Conservation (phyloP, 1,140 invertebrate genomes). For the Bombus polaris region DNA sequence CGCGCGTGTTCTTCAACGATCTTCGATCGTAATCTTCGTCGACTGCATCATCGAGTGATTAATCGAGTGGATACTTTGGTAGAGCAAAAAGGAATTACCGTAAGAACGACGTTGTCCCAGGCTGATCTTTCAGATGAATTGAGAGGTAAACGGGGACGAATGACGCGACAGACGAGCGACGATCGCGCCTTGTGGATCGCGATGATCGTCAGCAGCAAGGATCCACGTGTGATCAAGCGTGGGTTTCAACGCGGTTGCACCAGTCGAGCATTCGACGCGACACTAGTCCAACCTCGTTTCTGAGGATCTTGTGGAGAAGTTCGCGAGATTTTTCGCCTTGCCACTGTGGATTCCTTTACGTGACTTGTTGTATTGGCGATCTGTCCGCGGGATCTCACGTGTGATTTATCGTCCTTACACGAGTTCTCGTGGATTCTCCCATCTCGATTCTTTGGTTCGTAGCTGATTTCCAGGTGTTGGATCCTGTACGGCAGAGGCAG, state of each 20-base stretch:
- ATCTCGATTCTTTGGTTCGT: background rate
- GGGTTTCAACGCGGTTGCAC: constrained; percentile 38
- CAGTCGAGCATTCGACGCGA: constrained; percentile 7
- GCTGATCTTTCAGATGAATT: background rate
- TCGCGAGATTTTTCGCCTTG: no score
- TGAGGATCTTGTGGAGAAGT: constrained; percentile 9
- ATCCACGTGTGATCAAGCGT: constrained; percentile 48
- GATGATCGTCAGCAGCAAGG: constrained; percentile 32
- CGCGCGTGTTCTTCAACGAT: background rate
- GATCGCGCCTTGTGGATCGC: constrained; percentile 4
- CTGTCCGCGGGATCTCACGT: constrained; percentile 12
- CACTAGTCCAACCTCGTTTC: background rate
- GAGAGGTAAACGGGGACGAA: background rate
- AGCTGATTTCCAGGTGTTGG: background rate
- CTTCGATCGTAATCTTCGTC: background rate
- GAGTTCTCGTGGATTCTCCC: background rate
- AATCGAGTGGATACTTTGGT: background rate
- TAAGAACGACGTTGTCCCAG: no score
- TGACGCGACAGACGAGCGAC: constrained; percentile 31
- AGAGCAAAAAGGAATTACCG: no score
- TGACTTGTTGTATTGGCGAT: background rate
- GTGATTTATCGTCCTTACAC: background rate
- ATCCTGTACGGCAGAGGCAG: background rate
- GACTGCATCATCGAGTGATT: background rate
- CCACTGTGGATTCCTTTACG: no score